phyloP scores from a whole-genome alignment of 2,113 vertebrate genomes.

The Budorcas taxicolor region DNA sequence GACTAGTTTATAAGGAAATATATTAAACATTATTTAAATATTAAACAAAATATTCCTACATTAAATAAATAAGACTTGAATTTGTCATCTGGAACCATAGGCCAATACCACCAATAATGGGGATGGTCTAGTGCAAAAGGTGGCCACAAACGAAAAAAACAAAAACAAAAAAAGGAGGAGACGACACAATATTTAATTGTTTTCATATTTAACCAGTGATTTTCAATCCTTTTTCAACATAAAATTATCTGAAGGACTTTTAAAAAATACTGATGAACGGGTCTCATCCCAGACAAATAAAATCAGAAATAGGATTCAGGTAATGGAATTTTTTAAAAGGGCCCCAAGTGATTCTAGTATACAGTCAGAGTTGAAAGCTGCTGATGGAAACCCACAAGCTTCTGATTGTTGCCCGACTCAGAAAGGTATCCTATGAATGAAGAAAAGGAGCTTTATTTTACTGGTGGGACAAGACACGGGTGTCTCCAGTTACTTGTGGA shows the following conservation, averaged over 20 bases:
- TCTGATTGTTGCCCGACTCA: neutral
- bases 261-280: neutral
- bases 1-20: constrained; percentile 52
- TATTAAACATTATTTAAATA: constrained; percentile 66
- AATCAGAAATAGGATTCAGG: neutral
- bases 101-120: constrained; percentile 16
- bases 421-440: neutral
- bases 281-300: neutral
- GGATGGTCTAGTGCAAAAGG: constrained; percentile 45
- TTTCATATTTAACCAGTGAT: constrained; percentile 11
- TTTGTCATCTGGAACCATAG: constrained; percentile 45
- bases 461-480: neutral
- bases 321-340: neutral
- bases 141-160: neutral
- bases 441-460: neutral
- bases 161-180: neutral
- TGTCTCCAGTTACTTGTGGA: neutral
- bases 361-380: neutral
- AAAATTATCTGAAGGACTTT: constrained; percentile 13
- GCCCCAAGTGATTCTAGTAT: neutral
- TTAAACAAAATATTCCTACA: constrained; percentile 67
- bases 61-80: constrained; percentile 73
- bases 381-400: neutral
- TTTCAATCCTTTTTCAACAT: neutral
- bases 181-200: neutral